Conservation (phyloP, 2,797 vertebrate genomes). For the Lepilemur septentrionalis region DNA sequence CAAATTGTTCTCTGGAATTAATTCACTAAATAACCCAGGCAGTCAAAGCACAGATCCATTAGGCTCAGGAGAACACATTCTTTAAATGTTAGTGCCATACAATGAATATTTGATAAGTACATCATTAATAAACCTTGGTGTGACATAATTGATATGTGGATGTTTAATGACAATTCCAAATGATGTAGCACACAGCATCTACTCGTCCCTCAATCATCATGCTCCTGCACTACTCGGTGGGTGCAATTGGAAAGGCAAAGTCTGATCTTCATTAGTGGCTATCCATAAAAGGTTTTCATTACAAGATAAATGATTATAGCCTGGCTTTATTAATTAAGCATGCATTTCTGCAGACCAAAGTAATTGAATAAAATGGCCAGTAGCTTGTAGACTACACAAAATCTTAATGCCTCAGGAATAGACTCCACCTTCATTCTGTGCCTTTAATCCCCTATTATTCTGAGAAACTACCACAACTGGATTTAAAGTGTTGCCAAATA, state of each 20-base stretch:
- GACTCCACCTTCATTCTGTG: slow-evolving; percentile 19
- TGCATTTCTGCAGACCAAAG: slow-evolving; percentile 66
- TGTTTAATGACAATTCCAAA: slow-evolving; percentile 62
- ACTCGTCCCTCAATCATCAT: neutral
- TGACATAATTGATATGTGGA: slow-evolving; percentile 68
- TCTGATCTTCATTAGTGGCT: slow-evolving; percentile 68
- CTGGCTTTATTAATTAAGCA: slow-evolving; percentile 79
- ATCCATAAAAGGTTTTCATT: slow-evolving; percentile 54
- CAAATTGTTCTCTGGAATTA: slow-evolving; percentile 67
- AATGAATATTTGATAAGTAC: slow-evolving; percentile 77
- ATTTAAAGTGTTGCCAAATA: slow-evolving; percentile 55
- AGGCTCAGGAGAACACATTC: slow-evolving; percentile 39
- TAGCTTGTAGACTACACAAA: slow-evolving; percentile 67
- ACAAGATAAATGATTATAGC: slow-evolving; percentile 71
- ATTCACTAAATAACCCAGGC: slow-evolving; percentile 64
- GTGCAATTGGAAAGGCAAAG: slow-evolving; percentile 48
- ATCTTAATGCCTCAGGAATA: slow-evolving; percentile 52
- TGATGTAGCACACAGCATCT: slow-evolving; percentile 30
- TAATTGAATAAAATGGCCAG: slow-evolving; percentile 73
- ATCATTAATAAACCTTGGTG: slow-evolving; percentile 76
- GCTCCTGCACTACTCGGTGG: neutral
- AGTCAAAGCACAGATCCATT: slow-evolving; percentile 67
- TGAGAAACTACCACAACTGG: slow-evolving; percentile 20
- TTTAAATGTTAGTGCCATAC: slow-evolving; percentile 63
- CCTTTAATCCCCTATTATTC: neutral